Evolutionary conservation across 1,140 invertebrate genomes (phyloP), one percentile per base, ranked within the genome.

Genomic region (Eupristina koningsbergeri): DNA sequence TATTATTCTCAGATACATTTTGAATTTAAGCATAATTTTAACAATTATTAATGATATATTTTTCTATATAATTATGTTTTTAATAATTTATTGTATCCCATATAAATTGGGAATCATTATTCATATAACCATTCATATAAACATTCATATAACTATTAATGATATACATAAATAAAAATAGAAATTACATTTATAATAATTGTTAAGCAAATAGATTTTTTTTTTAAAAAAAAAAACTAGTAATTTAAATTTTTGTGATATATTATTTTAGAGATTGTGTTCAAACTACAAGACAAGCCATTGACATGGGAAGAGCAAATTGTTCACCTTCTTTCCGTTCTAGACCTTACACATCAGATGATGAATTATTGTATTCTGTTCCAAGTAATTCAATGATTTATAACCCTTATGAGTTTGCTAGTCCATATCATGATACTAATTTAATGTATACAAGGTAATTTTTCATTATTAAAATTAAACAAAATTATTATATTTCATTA

Each of bases 391-490:
- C 86, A 0, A 34, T 85, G 64, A 84, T 67, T 7, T 90, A 83
- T 76, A 88, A 89, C 84, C 71, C 87, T 19, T 90, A 89, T 81
- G 89, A 90, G 45, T 45, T 73, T 64, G 41, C 87, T 5, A 87
- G 88, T 22, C 84, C 80, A 53, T 90, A 81, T 80, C 34, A 81
- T 26, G 85, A 87, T 13, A 88, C 88, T 17, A 90, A 91, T 84
- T 74, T 86, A 26, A 88, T 92, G 80, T 92, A 91, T 89, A 87
- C 88, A 64, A 91, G 89, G 89, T 89, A 17, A 63, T 74, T 47
- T 1, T 22, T 34, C 1, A 9, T 73, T 13, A n/a, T 22, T 39
- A 26, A 1, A 41, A 2, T 71, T 29, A 45, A n/a, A 73, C 29
- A 26, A 31, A 74, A 3, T 58, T 50, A 50, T 19, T n/a, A 26